A percentile compares a stretch with the other conserved stretches of the same genome.
Evolutionary conservation across 2,888 invertebrate species (phyloP).

Genomic region (Ophraella communa): DNA sequence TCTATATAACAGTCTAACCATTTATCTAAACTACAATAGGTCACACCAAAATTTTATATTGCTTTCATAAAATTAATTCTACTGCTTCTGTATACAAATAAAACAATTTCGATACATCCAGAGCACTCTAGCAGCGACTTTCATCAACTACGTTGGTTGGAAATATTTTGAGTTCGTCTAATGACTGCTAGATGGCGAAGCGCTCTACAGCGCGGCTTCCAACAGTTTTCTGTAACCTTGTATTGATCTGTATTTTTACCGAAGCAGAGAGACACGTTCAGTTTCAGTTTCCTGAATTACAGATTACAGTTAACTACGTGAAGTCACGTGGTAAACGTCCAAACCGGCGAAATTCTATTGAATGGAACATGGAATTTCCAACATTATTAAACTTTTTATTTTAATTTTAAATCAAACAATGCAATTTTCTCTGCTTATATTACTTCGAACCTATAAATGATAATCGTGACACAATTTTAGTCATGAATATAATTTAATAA

Average conservation of each 20-base stretch:
- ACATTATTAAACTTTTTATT: conserved; percentile 20
- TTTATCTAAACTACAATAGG: too few species aligned
- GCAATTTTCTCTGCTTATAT: conserved; percentile 5
- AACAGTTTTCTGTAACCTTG: not conserved
- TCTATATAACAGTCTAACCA: too few species aligned
- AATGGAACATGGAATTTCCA: conserved; percentile 27
- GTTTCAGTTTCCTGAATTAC: too few species aligned
- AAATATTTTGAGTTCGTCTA: not conserved
- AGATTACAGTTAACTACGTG: conserved; percentile 7
- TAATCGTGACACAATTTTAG: conserved; percentile 12
- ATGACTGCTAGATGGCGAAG: not conserved
- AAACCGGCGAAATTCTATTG: conserved; percentile 24
- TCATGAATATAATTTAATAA: too few species aligned
- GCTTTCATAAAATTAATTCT: too few species aligned
- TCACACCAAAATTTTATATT: too few species aligned
- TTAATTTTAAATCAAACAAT: conserved; percentile 7
- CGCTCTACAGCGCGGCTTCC: not conserved
- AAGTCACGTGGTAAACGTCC: not conserved
- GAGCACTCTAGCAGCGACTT: not conserved
- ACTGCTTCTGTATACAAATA: not conserved
- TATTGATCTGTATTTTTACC: conserved; percentile 16
- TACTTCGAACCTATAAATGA: not conserved
- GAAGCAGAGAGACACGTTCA: not conserved
- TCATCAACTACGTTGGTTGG: not conserved
- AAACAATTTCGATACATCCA: not conserved